Evolutionary conservation across 1,140 invertebrate species (phyloP).

Genomic region (Meloidogyne exigua): DNA sequence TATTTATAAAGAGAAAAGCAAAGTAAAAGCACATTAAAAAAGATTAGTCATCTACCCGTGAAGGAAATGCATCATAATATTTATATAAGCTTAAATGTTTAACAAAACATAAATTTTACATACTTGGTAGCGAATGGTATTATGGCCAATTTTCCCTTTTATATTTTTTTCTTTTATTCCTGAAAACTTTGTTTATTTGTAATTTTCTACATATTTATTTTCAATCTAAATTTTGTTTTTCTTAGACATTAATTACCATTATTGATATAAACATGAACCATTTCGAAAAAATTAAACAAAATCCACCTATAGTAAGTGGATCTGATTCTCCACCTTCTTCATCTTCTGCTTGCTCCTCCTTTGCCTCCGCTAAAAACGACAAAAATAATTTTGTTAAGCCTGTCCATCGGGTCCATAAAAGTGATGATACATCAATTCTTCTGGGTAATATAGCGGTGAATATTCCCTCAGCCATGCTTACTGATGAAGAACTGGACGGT

Average conservation of each 20-base stretch:
- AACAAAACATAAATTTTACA: not conserved
- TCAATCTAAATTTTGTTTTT: not conserved
- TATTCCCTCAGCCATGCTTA: not conserved
- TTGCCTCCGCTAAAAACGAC: not conserved
- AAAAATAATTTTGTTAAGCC: not conserved
- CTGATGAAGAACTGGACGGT: slow-evolving; percentile 46
- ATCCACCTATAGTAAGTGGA: not conserved
- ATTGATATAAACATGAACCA: not conserved
- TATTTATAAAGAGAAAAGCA: not conserved
- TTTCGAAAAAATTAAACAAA: not conserved
- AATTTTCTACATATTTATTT: not conserved
- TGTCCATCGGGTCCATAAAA: not conserved
- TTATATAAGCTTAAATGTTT: slow-evolving; percentile 5
- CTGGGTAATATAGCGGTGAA: not conserved
- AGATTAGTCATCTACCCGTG: slow-evolving; percentile 4
- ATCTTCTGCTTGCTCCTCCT: slow-evolving; percentile 1
- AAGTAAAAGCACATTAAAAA: slow-evolving; percentile 10
- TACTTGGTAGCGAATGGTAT: not conserved
- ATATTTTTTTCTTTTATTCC: not conserved
- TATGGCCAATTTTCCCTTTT: not conserved
- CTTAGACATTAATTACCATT: not conserved
- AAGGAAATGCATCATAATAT: not conserved
- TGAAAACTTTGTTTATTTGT: not conserved
- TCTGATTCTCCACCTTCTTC: not conserved
- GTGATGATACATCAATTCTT: not conserved